Evolutionary conservation across 2,113 vertebrate genomes (phyloP).

Genomic region (Carassius gibelio): DNA sequence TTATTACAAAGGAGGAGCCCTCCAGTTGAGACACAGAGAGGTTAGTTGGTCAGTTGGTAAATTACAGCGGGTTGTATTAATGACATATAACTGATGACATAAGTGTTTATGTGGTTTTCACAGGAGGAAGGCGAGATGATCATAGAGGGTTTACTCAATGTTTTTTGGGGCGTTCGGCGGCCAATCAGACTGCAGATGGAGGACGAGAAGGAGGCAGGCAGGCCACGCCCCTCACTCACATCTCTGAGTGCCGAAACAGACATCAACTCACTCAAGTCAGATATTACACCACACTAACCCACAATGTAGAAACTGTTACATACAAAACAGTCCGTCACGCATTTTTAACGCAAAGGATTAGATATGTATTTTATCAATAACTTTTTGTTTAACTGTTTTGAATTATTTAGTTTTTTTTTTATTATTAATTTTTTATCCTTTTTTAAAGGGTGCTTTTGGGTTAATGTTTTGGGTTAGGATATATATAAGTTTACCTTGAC

Average conservation of each 20-base stretch:
- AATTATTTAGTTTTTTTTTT: neutral
- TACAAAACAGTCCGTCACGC: too few species aligned
- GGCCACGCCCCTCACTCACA: constrained; percentile 86
- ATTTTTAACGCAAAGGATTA: neutral
- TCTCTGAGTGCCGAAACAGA: constrained; percentile 60
- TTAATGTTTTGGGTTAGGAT: neutral
- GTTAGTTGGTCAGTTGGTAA: constrained; percentile 74
- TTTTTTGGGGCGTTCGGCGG: constrained; percentile 93
- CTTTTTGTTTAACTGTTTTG: neutral
- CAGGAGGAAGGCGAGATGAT: constrained; percentile 95
- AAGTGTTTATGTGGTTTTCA: constrained; percentile 51
- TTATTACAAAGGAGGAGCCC: constrained; percentile 91
- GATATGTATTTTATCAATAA: too few species aligned
- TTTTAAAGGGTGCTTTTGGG: neutral
- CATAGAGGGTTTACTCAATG: constrained; percentile 93
- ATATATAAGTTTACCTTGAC: neutral
- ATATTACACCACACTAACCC: neutral
- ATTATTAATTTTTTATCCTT: neutral
- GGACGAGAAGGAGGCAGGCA: constrained; percentile 89
- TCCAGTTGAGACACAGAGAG: constrained; percentile 95
- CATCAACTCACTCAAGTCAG: neutral
- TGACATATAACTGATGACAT: neutral
- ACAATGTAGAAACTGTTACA: too few species aligned
- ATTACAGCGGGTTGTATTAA: neutral
- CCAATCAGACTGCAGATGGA: constrained; percentile 98